Base-by-base conservation (phyloP, 2,888 invertebrate genomes). In the Hyles lineata region DNA sequence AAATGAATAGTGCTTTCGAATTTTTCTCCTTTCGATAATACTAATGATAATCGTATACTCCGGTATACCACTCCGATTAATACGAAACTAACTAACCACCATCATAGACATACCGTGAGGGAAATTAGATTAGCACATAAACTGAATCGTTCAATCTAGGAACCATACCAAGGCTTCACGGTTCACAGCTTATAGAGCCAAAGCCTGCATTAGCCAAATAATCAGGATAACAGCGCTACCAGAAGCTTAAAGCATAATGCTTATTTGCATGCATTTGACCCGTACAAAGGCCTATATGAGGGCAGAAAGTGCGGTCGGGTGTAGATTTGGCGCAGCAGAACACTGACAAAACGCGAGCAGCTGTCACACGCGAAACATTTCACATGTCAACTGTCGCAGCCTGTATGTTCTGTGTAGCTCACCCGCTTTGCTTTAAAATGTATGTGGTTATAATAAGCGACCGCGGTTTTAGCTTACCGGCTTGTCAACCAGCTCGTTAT, bases 331-430 rank as follows among this genome's bases (percentile, higher is more conserved):
- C 19, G 55, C 55, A 74, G 74, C 76, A 74, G 71, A 72, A 73
- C 73, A 69, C 72, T 71, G 71, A 76, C 75, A 75, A 78, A 78
- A 78, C 74, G 76, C 74, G 72, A 61, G 70, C 72, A 58, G 72
- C 73, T 72, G 72, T 77, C 74, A 73, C 76, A 74, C 60, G 75
- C 74, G 73, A 32, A 70, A 70, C 75, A 75, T 76, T 77, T 76
- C 74, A 73, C 71, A 76, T 76, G 76, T 74, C 77, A 77, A 75
- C 72, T 63, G 73, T 58, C 74, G 75, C 77, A 70, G 1, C 67
- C 23, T 43, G 50, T 25, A 43, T 67, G 21, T 55, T n/a, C 43
- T 43, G 43, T 43, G 43, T 11, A 43, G 43, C 43, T 6, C 55
- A 55, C n/a, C n/a, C 55, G 63, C 63, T 67, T 67, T 67, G 50